Evolutionary conservation across 2,113 vertebrate species (phyloP).

Genomic region (Laticauda colubrina): DNA sequence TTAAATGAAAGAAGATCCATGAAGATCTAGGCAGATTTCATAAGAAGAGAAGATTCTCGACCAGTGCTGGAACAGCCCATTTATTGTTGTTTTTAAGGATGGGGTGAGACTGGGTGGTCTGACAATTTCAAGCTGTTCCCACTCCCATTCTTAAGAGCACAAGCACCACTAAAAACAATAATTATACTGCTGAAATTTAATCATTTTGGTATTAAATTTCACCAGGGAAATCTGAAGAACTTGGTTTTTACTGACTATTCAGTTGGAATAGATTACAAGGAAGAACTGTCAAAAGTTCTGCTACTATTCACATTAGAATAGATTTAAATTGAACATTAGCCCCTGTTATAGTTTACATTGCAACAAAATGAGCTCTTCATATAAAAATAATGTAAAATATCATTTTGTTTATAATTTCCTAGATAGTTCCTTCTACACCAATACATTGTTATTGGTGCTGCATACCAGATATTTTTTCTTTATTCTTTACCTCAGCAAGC

Average conservation of each 20-base stretch:
- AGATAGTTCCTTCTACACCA: not conserved
- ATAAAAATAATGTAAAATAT: not conserved
- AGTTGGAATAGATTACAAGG: not conserved
- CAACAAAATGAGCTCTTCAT: not conserved
- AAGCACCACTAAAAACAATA: not conserved
- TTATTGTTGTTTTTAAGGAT: not conserved
- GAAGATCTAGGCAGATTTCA: not conserved
- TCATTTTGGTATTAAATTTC: not conserved
- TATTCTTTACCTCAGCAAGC: constrained; percentile 72
- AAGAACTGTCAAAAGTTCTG: not conserved
- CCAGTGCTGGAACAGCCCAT: not conserved
- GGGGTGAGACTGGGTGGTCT: not conserved
- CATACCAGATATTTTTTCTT: not conserved
- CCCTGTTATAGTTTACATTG: not conserved
- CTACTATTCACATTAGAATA: not conserved
- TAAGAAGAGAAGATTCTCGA: not conserved
- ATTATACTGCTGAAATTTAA: not conserved
- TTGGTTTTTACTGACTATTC: not conserved
- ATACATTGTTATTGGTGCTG: not conserved
- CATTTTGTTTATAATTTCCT: not conserved
- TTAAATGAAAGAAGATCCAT: not conserved
- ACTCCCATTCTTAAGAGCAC: not conserved
- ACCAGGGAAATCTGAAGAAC: not conserved
- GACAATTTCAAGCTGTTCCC: not conserved
- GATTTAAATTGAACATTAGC: not conserved